Conservation (phyloP, 2,797 vertebrate species). For the Pygocentrus nattereri region DNA sequence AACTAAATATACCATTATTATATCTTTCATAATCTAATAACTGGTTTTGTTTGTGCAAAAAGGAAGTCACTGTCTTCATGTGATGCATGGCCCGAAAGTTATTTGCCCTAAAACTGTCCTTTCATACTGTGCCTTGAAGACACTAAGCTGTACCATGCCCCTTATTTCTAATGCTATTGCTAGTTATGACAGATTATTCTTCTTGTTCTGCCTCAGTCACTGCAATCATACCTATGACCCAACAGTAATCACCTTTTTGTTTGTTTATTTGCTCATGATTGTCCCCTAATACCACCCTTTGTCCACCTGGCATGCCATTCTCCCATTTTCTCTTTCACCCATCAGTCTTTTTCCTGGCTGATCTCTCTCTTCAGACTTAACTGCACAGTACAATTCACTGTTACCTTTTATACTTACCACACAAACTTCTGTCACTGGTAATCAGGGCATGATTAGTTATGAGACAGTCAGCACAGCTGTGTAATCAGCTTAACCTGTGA, state of each 20-base stretch:
- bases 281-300: slow-evolving; percentile 18
- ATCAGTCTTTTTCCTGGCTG: slow-evolving; percentile 53
- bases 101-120: not conserved
- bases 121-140: not conserved
- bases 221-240: not conserved
- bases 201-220: not conserved
- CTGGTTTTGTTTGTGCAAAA: slow-evolving; percentile 1
- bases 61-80: not conserved
- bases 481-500: not conserved
- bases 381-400: not conserved
- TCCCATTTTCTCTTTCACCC: slow-evolving; percentile 4
- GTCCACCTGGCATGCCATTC: slow-evolving; percentile 24
- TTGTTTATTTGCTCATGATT: slow-evolving; percentile 9
- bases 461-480: not conserved
- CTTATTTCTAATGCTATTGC: not conserved
- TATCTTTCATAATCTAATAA: not conserved
- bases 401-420: slow-evolving; percentile 10
- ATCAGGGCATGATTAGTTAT: not conserved
- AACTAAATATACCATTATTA: not conserved
- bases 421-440: slow-evolving; percentile 22
- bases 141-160: not conserved
- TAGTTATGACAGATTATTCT: not conserved
- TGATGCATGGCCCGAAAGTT: not conserved
- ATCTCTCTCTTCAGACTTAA: slow-evolving; percentile 28
- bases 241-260: not conserved